phyloP scores from a whole-genome alignment of 2,888 invertebrate species.

The Trichogramma evanescens region DNA sequence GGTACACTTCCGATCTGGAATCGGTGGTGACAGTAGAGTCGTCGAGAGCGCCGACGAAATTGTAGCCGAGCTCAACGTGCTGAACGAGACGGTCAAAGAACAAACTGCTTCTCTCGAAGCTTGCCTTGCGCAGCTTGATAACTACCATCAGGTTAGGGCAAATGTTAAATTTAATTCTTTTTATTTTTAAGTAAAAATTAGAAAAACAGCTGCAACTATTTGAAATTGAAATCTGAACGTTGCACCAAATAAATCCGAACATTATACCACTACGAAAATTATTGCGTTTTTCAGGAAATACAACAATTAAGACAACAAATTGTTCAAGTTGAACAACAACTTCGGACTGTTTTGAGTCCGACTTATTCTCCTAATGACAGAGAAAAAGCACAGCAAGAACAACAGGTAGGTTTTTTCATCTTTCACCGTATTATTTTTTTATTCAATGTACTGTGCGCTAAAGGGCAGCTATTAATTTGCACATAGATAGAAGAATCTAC shows the following conservation, averaged over 20 bases:
- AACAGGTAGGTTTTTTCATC: slow-evolving; percentile 64
- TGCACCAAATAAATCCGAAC: too few species aligned
- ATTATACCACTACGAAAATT: background rate
- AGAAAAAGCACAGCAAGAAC: slow-evolving; percentile 72
- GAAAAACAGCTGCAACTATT: background rate
- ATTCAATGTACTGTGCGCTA: slow-evolving; percentile 26
- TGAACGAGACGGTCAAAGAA: slow-evolving; percentile 56
- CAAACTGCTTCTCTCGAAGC: slow-evolving; percentile 64
- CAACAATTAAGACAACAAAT: slow-evolving; percentile 76
- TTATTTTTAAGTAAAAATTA: background rate
- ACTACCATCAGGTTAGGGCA: slow-evolving; percentile 62
- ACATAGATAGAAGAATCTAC: slow-evolving; percentile 10
- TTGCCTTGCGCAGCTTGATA: slow-evolving; percentile 78
- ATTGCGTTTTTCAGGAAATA: slow-evolving; percentile 57
- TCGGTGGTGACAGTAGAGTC: slow-evolving; percentile 72
- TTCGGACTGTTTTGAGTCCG: slow-evolving; percentile 75
- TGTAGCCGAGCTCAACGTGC: slow-evolving; percentile 61
- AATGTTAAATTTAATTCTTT: too few species aligned
- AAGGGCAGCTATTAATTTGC: slow-evolving; percentile 25
- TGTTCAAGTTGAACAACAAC: slow-evolving; percentile 79
- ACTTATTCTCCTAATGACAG: slow-evolving; percentile 76
- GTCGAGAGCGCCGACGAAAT: slow-evolving; percentile 66
- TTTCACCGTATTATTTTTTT: background rate
- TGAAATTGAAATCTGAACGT: too few species aligned
- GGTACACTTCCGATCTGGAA: slow-evolving; percentile 82